Evolutionary conservation across 1,140 invertebrate species (phyloP).

Genomic region (Trinorchestia longiramus): DNA sequence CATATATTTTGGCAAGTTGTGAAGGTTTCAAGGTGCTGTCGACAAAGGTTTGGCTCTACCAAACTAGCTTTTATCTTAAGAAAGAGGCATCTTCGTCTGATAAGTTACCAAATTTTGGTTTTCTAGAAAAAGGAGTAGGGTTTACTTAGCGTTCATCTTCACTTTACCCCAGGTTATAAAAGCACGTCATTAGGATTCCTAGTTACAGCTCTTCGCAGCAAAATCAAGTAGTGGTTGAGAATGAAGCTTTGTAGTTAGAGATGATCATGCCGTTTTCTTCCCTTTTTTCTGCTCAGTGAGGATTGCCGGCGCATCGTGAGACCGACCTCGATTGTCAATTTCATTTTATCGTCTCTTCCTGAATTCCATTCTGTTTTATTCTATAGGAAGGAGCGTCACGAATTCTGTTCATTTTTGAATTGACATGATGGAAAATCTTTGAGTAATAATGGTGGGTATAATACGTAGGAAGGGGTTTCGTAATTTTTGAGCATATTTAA

Average conservation of each 20-base stretch:
- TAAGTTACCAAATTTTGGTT: neutral
- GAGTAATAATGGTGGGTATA: neutral
- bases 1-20: too few relatives aligned
- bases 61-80: too few relatives aligned
- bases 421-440: neutral
- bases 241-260: neutral
- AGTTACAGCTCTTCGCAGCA: too few relatives aligned
- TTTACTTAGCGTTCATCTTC: neutral
- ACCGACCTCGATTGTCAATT: neutral
- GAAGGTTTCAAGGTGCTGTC: too few relatives aligned
- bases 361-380: too few relatives aligned
- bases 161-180: neutral
- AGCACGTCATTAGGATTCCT: neutral
- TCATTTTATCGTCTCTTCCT: neutral
- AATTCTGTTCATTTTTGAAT: neutral
- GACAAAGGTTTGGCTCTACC: too few relatives aligned
- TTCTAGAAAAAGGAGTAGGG: neutral
- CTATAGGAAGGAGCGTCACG: too few relatives aligned
- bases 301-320: neutral
- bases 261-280: neutral
- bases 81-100: too few relatives aligned
- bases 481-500: too few relatives aligned
- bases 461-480: too few relatives aligned
- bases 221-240: neutral
- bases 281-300: neutral